phyloP scores from a whole-genome alignment of 2,888 invertebrate species.

The Ischnura elegans region DNA sequence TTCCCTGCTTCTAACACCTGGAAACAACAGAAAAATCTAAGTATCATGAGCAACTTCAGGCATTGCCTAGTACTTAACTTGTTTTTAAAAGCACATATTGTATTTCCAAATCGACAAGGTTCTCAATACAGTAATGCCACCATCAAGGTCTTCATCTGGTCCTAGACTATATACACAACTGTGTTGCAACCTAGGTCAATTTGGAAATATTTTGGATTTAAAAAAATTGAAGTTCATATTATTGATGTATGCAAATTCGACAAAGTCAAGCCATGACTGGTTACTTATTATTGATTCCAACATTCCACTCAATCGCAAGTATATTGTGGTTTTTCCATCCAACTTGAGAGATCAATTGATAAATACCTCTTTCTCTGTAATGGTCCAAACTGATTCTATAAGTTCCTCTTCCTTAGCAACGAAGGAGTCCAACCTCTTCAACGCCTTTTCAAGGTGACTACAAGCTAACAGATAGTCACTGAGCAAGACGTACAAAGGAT shows the following conservation, averaged over 20 bases:
- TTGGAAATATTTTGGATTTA: too few relatives aligned
- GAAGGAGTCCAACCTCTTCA: not conserved
- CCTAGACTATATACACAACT: too few relatives aligned
- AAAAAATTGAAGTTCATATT: too few relatives aligned
- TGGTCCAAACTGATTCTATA: not conserved
- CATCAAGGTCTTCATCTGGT: too few relatives aligned
- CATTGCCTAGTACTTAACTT: too few relatives aligned
- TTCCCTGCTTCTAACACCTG: constrained; percentile 39
- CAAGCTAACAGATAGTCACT: constrained; percentile 42
- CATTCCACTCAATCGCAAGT: not conserved
- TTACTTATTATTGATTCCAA: not conserved
- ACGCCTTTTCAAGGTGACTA: constrained; percentile 17
- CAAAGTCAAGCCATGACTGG: too few relatives aligned
- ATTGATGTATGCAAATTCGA: too few relatives aligned
- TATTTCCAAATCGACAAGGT: too few relatives aligned
- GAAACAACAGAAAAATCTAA: not conserved
- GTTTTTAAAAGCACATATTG: too few relatives aligned
- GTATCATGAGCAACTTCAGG: too few relatives aligned
- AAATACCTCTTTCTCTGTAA: constrained; percentile 16
- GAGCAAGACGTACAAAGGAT: constrained; percentile 19
- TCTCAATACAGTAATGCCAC: too few relatives aligned
- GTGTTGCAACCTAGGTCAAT: too few relatives aligned
- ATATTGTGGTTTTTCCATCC: not conserved
- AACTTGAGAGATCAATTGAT: not conserved
- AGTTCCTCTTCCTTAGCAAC: not conserved